Evolutionary conservation across 2,888 invertebrate species (phyloP), one percentile per base, ranked within the genome.

Genomic region (Spisula solida): DNA sequence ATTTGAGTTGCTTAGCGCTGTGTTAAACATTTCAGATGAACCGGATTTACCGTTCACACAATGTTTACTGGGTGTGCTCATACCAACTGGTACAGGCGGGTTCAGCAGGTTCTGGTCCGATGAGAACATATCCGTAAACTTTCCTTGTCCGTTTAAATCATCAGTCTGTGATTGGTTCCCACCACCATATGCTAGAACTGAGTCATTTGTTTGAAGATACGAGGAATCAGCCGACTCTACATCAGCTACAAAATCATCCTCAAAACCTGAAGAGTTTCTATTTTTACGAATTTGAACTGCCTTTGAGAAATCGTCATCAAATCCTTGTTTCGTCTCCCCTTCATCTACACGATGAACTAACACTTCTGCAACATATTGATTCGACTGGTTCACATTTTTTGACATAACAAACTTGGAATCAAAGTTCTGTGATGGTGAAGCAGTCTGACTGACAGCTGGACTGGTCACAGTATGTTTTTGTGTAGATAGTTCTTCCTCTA

Each of bases 401-500:
- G 92, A 88, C 87, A 89, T 89, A 14, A 91, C 89, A 89, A 89
- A 91, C 79, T 89, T 91, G 29, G 91, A 89, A 55, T 86, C 86
- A 85, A 89, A 91, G 51, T 25, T 55, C 25, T 70, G 84, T 51
- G 84, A 84, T 34, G 70, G 85, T 20, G 48, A 51, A 86, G 81
- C 88, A 92, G 88, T 92, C 90, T 82, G 88, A 25, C 60, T 84
- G 14, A 56, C 60, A 55, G 87, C 87, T n/a, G 55, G 79, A 47
- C 86, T 56, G 48, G 84, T 84, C 20, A 87, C 85, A 56, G 88
- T 66, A 51, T 81, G 80, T 34, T 87, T 89, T 66, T 80, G 51
- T 48, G 82, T 56, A 51, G 89, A 90, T 86, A 95, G 90, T 93
- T 98, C 97, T 98, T 93, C 88, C n/a, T 91, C 88, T 18, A 94